Conservation (phyloP, 2,888 invertebrate genomes). For the Tenthredo distinguenda region DNA sequence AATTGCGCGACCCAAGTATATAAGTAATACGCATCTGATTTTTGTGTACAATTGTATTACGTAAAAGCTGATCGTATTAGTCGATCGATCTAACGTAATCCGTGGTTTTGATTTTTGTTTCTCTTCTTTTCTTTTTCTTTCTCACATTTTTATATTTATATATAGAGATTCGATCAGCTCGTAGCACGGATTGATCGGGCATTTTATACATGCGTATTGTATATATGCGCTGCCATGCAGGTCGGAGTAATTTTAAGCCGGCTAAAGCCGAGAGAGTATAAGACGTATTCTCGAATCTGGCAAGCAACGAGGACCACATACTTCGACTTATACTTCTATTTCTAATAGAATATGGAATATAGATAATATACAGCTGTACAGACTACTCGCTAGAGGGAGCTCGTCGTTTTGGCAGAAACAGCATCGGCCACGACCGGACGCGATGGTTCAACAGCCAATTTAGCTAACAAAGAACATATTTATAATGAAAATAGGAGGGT, state of each 20-base stretch:
- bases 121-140: background rate
- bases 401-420: background rate
- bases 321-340: background rate
- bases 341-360: background rate
- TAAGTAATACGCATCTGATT: background rate
- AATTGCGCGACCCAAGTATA: background rate
- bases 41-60: background rate
- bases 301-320: background rate
- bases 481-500: background rate
- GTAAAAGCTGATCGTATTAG: background rate
- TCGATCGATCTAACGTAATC: background rate
- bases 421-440: background rate
- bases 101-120: background rate
- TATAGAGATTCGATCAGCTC: background rate
- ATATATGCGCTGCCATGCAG: no score
- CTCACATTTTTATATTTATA: background rate
- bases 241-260: no score
- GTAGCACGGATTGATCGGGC: background rate
- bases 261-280: background rate
- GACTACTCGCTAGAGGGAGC: background rate
- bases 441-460: slow-evolving; percentile 5
- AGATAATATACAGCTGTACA: background rate
- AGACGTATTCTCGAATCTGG: slow-evolving; percentile 35
- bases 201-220: background rate
- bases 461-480: background rate